Conservation (phyloP, 2,113 vertebrate genomes). For the Hippocampus mohnikei region DNA sequence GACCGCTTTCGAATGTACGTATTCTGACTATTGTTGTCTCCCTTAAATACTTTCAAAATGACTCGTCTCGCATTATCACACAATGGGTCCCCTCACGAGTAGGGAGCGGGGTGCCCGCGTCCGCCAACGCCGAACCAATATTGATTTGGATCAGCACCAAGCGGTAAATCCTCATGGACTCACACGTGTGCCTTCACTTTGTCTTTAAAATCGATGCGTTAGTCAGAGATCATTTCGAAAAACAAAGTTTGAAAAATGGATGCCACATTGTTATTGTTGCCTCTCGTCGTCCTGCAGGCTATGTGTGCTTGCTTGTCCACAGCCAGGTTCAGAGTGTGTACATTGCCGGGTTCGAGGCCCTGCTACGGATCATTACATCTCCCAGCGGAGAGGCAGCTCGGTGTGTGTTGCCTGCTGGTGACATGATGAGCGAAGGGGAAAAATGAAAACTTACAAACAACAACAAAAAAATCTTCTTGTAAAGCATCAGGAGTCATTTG, state of each 20-base stretch:
- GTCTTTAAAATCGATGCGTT: neutral
- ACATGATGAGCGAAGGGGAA: slow-evolving; percentile 44
- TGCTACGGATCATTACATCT: slow-evolving; percentile 74
- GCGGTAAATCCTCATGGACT: neutral
- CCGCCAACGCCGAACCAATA: neutral
- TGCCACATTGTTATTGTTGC: neutral
- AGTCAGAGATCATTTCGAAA: neutral
- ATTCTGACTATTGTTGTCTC: neutral
- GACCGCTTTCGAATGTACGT: slow-evolving; percentile 41
- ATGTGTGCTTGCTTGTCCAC: slow-evolving; percentile 51
- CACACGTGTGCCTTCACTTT: neutral
- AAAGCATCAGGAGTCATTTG: slow-evolving; percentile 25
- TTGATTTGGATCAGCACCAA: slow-evolving; percentile 2
- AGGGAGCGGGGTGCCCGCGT: neutral
- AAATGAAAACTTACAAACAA: slow-evolving; percentile 36
- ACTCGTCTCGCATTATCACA: neutral
- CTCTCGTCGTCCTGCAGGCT: slow-evolving; percentile 18
- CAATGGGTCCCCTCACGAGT: neutral
- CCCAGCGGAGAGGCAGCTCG: slow-evolving; percentile 39
- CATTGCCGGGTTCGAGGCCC: slow-evolving; percentile 51
- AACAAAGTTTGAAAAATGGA: neutral
- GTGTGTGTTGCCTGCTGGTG: slow-evolving; percentile 23
- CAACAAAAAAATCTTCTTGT: slow-evolving; percentile 45
- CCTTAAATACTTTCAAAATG: neutral
- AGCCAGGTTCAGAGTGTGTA: slow-evolving; percentile 48